Evolutionary conservation across 2,888 invertebrate genomes (phyloP).

Genomic region (Scrobipalpa atriplicella): DNA sequence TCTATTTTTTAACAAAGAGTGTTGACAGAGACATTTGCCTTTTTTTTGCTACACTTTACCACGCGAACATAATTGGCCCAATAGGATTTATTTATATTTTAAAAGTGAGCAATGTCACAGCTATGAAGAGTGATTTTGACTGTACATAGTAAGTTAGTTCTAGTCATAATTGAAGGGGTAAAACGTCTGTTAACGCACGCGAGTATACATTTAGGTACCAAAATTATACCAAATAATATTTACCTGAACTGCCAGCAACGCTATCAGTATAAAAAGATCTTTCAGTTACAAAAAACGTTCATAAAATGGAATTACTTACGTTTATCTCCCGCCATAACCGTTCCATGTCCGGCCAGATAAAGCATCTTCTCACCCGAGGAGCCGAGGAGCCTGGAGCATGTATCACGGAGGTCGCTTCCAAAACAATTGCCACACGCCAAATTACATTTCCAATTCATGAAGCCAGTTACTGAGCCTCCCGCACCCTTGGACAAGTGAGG

Average conservation of each 20-base stretch:
- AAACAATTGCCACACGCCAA: conserved; percentile 47
- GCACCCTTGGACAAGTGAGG: conserved; percentile 34
- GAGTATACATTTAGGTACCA: no score
- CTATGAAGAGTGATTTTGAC: no score
- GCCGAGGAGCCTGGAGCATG: conserved; percentile 19
- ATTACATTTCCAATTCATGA: conserved; percentile 83
- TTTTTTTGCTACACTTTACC: no score
- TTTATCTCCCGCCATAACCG: conserved; percentile 14
- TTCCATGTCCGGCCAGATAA: conserved; percentile 17
- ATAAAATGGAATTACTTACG: conserved; percentile 1
- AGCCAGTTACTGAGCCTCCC: conserved; percentile 60
- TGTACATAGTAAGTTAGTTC: no score
- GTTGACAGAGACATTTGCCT: not conserved
- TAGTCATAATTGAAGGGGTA: no score
- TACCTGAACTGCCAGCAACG: not conserved
- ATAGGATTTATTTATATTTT: no score
- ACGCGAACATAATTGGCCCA: no score
- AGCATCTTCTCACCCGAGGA: conserved; percentile 15
- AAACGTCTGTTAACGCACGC: no score
- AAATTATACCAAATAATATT: no score
- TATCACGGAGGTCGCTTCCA: conserved; percentile 31
- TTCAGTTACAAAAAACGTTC: not conserved
- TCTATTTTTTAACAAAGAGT: not conserved
- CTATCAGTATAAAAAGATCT: no score
- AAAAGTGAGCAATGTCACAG: no score